Percentiles rank a stretch among this genome's conserved stretches.
phyloP scores from a whole-genome alignment of 2,888 invertebrate genomes.

The Nebria brevicollis region DNA sequence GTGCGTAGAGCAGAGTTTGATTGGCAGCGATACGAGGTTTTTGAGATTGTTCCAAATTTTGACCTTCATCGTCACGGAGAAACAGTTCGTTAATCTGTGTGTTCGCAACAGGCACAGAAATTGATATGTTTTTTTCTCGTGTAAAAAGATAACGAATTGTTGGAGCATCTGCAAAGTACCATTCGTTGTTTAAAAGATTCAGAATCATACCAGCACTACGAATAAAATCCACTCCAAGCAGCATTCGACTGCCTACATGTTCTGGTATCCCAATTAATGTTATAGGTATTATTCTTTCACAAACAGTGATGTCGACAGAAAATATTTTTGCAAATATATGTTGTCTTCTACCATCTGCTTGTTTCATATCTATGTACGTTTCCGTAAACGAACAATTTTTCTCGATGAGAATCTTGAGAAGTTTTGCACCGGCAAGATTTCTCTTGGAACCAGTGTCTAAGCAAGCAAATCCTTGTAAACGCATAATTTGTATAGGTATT shows the following conservation, averaged over 20 bases:
- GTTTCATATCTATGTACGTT: too few species aligned
- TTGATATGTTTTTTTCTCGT: too few species aligned
- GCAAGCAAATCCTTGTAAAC: too few species aligned
- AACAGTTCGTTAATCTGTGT: too few species aligned
- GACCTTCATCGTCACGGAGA: too few species aligned
- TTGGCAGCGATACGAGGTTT: too few species aligned
- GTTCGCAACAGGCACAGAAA: too few species aligned
- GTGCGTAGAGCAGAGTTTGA: too few species aligned
- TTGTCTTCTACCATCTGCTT: too few species aligned
- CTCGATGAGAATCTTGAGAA: not conserved
- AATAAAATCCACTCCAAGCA: slow-evolving; percentile 9
- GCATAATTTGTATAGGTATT: not conserved
- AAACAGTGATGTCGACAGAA: slow-evolving; percentile 41
- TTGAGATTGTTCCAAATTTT: too few species aligned
- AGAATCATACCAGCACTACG: not conserved
- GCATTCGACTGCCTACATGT: not conserved
- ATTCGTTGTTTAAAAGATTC: slow-evolving; percentile 6
- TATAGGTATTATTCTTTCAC: not conserved
- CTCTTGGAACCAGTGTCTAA: too few species aligned
- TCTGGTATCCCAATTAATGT: slow-evolving; percentile 18
- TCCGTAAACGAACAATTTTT: not conserved
- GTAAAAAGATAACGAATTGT: not conserved
- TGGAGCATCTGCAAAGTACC: slow-evolving; percentile 14
- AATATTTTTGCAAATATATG: too few species aligned
- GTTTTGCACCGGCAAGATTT: not conserved